These are phyloP conservation scores for Chymomyza costata DNA, from an alignment of 1,140 invertebrate species.

Conservation along the genomic window DNA sequence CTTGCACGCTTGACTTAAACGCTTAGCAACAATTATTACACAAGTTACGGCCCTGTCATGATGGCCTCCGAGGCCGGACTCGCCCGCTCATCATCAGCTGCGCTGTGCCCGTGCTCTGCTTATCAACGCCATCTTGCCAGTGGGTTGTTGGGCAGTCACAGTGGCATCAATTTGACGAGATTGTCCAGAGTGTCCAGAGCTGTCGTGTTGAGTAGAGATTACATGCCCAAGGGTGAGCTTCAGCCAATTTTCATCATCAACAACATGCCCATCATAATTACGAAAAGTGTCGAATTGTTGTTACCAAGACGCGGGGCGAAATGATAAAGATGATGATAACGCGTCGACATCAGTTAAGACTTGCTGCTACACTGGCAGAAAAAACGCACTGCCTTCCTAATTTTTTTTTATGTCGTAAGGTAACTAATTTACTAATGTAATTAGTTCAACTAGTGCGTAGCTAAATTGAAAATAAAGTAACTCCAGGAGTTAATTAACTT, in stretches of 20 bases:
- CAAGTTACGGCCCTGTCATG: constrained; percentile 44
- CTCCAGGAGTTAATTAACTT: too few species aligned
- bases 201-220: constrained; percentile 40
- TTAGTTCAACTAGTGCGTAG: too few species aligned
- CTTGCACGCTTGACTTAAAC: constrained; percentile 65
- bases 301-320: constrained; percentile 16
- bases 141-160: background rate
- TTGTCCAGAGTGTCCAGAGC: constrained; percentile 49
- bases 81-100: background rate
- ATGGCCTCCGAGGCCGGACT: background rate
- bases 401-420: constrained; percentile 11
- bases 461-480: too few species aligned
- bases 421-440: too few species aligned
- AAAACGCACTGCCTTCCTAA: background rate
- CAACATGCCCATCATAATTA: constrained; percentile 71
- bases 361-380: constrained; percentile 24
- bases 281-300: constrained; percentile 66
- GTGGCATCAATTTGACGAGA: constrained; percentile 53
- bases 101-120: constrained; percentile 26
- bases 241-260: constrained; percentile 56
- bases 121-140: constrained; percentile 40
- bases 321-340: constrained; percentile 23
- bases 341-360: constrained; percentile 18
- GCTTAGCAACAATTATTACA: constrained; percentile 72
- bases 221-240: constrained; percentile 42